phyloP scores from a whole-genome alignment of 2,113 vertebrate species.

The Dromaius novaehollandiae region DNA sequence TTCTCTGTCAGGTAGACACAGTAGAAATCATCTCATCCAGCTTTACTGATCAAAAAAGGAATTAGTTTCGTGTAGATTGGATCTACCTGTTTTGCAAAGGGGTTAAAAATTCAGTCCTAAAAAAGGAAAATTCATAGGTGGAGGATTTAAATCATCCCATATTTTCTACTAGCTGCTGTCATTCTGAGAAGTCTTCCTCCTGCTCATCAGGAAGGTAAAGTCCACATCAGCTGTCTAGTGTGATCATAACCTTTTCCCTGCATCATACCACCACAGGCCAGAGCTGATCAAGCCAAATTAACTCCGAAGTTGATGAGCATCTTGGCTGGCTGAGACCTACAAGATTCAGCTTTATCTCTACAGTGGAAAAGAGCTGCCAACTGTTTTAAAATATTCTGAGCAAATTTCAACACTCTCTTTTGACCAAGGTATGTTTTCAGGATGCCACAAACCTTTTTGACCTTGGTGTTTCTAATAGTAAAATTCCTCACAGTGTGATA shows the following conservation, averaged over 20 bases:
- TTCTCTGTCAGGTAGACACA: neutral
- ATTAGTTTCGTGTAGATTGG: neutral
- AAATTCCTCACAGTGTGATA: conserved; percentile 93
- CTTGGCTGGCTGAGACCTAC: neutral
- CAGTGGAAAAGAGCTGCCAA: neutral
- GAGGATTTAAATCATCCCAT: neutral
- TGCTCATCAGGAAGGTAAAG: neutral
- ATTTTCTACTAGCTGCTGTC: neutral
- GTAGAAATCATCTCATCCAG: neutral
- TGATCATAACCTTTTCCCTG: neutral
- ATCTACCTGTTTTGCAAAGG: neutral
- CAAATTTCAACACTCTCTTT: neutral
- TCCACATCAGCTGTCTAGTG: neutral
- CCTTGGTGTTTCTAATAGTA: conserved; percentile 84
- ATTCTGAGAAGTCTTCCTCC: neutral
- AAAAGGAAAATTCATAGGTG: neutral
- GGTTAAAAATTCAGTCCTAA: neutral
- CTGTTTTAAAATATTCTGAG: neutral
- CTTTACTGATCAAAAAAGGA: neutral
- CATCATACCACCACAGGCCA: neutral
- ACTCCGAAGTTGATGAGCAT: neutral
- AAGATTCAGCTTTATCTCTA: neutral
- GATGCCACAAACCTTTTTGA: conserved; percentile 85
- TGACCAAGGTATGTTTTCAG: neutral
- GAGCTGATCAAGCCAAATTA: neutral